Evolutionary conservation across 2,797 vertebrate species (phyloP).

Genomic region (Melanotaenia maccullochi): DNA sequence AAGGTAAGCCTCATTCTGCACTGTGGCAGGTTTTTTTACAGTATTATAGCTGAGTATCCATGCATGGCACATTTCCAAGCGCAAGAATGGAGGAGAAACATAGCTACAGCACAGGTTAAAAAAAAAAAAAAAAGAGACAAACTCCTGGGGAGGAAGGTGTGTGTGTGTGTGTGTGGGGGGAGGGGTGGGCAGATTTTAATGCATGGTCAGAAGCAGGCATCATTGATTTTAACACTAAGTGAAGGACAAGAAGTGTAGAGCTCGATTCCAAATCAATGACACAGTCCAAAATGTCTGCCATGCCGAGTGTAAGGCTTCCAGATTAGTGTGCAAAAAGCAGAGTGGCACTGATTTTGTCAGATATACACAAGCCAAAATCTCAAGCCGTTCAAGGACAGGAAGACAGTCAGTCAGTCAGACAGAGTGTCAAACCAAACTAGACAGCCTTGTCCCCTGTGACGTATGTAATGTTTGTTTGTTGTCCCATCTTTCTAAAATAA

Average conservation of each 20-base stretch:
- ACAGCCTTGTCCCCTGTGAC: slow-evolving; percentile 35
- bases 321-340: slow-evolving; percentile 72
- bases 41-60: slow-evolving; percentile 63
- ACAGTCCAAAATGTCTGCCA: slow-evolving; percentile 80
- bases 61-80: slow-evolving; percentile 59
- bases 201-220: slow-evolving; percentile 80
- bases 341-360: slow-evolving; percentile 65
- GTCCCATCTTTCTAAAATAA: slow-evolving; percentile 39
- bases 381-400: slow-evolving; percentile 14
- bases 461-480: slow-evolving; percentile 44
- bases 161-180: slow-evolving; percentile 5
- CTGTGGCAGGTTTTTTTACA: slow-evolving; percentile 27
- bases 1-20: slow-evolving; percentile 3
- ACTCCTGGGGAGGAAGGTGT: slow-evolving; percentile 55
- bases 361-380: slow-evolving; percentile 45
- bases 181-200: slow-evolving; percentile 65
- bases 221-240: slow-evolving; percentile 83
- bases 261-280: slow-evolving; percentile 83
- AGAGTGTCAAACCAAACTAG: slow-evolving; percentile 15
- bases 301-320: slow-evolving; percentile 62
- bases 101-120: slow-evolving; percentile 58
- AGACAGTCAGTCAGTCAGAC: slow-evolving; percentile 33
- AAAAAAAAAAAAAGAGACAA: slow-evolving; percentile 55
- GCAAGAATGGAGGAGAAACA: slow-evolving; percentile 58
- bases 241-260: slow-evolving; percentile 80